phyloP scores from a whole-genome alignment of 2,797 vertebrate genomes.

The Cacajao melanocephalus region DNA sequence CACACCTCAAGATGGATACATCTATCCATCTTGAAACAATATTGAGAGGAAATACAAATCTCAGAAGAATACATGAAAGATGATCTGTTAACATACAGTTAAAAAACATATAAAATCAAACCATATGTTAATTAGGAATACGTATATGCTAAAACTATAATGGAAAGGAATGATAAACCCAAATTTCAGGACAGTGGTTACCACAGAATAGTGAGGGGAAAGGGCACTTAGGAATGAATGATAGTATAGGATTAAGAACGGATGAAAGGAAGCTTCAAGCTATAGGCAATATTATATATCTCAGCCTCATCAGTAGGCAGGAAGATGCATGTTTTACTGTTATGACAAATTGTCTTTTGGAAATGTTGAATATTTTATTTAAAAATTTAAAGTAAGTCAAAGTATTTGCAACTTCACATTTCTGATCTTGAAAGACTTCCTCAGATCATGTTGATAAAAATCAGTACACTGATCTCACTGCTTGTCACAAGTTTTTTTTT shows the following conservation, averaged over 20 bases:
- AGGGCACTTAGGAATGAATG: not conserved
- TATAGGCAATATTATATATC: not conserved
- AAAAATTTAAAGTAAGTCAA: not conserved
- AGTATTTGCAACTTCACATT: not conserved
- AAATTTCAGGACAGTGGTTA: not conserved
- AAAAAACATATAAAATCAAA: not conserved
- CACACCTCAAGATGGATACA: not conserved
- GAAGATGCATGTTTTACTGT: not conserved
- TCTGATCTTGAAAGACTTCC: not conserved
- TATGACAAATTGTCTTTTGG: not conserved
- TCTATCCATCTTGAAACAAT: not conserved
- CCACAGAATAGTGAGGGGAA: not conserved
- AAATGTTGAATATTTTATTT: not conserved
- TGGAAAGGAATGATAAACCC: not conserved
- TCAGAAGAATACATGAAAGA: not conserved
- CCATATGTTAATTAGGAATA: not conserved
- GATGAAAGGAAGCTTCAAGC: not conserved
- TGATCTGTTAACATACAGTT: not conserved
- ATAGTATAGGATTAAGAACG: not conserved
- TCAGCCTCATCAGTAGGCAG: not conserved
- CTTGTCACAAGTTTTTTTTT: not conserved
- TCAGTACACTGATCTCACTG: not conserved
- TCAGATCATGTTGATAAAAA: not conserved
- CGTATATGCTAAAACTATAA: not conserved
- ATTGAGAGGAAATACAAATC: not conserved